Base-by-base conservation (phyloP, 1,140 invertebrate genomes). In the Drosophila murphyi region DNA sequence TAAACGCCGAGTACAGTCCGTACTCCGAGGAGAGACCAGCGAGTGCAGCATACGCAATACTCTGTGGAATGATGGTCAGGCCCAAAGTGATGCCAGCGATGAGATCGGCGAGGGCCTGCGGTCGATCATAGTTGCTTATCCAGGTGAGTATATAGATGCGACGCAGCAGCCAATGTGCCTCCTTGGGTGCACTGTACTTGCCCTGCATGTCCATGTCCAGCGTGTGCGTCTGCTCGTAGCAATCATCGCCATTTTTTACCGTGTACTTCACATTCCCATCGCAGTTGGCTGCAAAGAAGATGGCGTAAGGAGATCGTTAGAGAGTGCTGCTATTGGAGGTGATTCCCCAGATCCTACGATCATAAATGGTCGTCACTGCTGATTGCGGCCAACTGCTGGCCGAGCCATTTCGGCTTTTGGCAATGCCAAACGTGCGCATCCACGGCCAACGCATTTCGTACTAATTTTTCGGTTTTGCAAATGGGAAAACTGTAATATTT, bases 21-120 rank as follows among this genome's bases (percentile, higher is more conserved):
- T 94, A 94, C 92, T 97, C 95, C 1, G 95, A 94, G 2, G 94
- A 95, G 43, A 97, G 91, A n/a, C 95, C 95, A 5, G 96, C 96
- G 31, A 97, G 92, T 41, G 95, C 93, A 6, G 97, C 96, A 90
- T 97, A 97, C 4, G 96, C 96, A 41, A 97, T 95, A 77, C 96
- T 96, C 91, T 97, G 97, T 1, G 97, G 97, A 52, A 97, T 96
- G 76, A 97, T 94, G 0, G 96, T 97, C 4, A 97, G 92, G 2
- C 96, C 96, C 12, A 97, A 92, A 1, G 96, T 97, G 41, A 97
- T 92, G 39, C 97, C 97, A 4, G 96, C 96, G 63, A 96, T 94
- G 5, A 95, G 65, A 93, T 97, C 96, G 3, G 95, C 94, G 5
- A 95, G 78, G 0, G 94, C 95, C 35, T 93, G 92, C 45, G 94